Conservation (phyloP, 2,113 vertebrate species). For the Hyperoodon ampullatus region DNA sequence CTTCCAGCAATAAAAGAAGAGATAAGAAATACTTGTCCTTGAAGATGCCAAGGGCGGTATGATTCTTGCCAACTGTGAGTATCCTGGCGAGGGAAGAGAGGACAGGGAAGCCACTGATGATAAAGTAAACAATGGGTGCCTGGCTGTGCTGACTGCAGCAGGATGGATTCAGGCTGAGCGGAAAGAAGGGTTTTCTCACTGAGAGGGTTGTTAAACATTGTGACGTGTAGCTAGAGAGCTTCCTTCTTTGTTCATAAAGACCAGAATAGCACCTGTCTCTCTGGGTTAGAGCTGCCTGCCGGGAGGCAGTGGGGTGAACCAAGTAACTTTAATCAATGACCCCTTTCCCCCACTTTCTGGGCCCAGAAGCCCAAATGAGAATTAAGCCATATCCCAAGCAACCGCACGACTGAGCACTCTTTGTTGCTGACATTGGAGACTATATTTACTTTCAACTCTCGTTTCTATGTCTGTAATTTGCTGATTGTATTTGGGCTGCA, state of each 20-base stretch:
- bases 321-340: not conserved
- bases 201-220: not conserved
- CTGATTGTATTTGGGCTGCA: slow-evolving; percentile 49
- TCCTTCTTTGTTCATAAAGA: not conserved
- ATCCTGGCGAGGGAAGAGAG: not conserved
- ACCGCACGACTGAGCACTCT: not conserved
- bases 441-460: slow-evolving; percentile 53
- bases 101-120: not conserved
- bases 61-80: slow-evolving; percentile 8
- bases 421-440: not conserved
- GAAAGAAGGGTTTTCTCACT: not conserved
- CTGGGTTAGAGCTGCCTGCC: not conserved
- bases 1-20: not conserved
- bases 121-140: not conserved
- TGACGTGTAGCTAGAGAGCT: too few relatives aligned
- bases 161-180: not conserved
- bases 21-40: not conserved
- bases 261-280: not conserved
- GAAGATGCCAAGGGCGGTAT: not conserved
- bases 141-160: not conserved
- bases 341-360: not conserved
- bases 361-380: slow-evolving; percentile 36
- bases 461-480: slow-evolving; percentile 61
- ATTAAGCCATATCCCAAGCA: not conserved
- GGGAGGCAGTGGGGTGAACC: not conserved